A percentile compares a stretch with the other conserved stretches of the same genome.
Evolutionary conservation across 2,797 vertebrate species (phyloP).

Genomic region (Anabacerthia variegaticeps): DNA sequence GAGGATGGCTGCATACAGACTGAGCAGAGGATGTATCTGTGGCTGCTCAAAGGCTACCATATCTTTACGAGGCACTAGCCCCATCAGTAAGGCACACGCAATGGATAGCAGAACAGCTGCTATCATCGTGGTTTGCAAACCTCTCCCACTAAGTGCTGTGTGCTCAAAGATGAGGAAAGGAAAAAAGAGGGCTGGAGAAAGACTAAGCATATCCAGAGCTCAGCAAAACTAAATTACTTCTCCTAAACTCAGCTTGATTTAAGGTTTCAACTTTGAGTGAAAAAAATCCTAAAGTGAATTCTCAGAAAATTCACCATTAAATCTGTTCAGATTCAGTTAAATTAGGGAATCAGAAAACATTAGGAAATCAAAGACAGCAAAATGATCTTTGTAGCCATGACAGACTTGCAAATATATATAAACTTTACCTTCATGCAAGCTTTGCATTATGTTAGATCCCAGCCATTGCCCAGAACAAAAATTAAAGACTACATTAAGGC

Average conservation of each 20-base stretch:
- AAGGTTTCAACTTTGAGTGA: background rate
- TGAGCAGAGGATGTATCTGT: background rate
- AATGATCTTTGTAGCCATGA: background rate
- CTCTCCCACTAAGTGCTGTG: fast-evolving
- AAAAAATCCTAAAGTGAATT: background rate
- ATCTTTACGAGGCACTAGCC: background rate
- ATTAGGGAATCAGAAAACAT: background rate
- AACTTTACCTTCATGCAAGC: background rate
- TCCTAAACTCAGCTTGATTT: background rate
- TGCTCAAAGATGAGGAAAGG: background rate
- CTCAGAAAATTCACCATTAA: background rate
- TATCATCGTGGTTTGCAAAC: background rate
- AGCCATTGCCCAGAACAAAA: background rate
- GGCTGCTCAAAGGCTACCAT: background rate
- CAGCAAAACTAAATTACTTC: slow-evolving; percentile 16
- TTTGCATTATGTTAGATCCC: background rate
- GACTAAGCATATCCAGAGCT: background rate
- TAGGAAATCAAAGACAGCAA: background rate
- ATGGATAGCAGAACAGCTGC: background rate
- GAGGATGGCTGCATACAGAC: background rate
- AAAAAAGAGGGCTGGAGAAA: background rate
- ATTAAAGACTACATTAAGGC: background rate
- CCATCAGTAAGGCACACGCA: background rate
- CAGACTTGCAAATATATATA: background rate
- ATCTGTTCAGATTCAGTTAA: background rate